phyloP scores from a whole-genome alignment of 2,113 vertebrate genomes.

The Siniperca chuatsi region DNA sequence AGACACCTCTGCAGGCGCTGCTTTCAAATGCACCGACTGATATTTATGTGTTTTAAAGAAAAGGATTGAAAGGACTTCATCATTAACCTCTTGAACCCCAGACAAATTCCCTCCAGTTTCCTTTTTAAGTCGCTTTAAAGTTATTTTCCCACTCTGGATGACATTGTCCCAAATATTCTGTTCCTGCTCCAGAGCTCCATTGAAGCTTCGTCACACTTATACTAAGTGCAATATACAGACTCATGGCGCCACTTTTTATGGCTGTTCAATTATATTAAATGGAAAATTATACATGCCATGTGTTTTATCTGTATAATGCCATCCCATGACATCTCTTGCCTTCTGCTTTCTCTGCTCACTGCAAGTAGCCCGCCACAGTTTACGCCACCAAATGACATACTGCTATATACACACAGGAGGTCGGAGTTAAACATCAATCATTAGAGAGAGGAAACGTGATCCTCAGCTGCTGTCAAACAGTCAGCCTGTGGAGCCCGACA shows the following conservation, averaged over 20 bases:
- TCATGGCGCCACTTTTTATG: neutral
- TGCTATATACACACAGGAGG: slow-evolving; percentile 46
- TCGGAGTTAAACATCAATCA: slow-evolving; percentile 28
- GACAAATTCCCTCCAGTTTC: neutral
- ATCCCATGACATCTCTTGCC: slow-evolving; percentile 15
- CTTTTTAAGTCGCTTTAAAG: neutral
- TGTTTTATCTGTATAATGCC: slow-evolving; percentile 6
- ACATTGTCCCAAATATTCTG: neutral
- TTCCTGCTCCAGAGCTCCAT: neutral
- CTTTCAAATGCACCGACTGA: neutral
- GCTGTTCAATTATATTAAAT: slow-evolving; percentile 1
- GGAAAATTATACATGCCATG: neutral
- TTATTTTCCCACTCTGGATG: neutral
- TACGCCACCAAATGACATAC: slow-evolving; percentile 34
- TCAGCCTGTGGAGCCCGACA: neutral
- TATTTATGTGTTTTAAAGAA: slow-evolving; percentile 8
- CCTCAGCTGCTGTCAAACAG: slow-evolving; percentile 48
- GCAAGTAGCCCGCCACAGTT: slow-evolving; percentile 33
- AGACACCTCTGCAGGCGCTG: neutral
- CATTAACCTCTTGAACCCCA: slow-evolving; percentile 7
- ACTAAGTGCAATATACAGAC: neutral
- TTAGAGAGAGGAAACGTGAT: slow-evolving; percentile 25
- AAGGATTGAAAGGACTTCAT: neutral
- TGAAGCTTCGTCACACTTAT: slow-evolving; percentile 13
- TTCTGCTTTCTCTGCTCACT: slow-evolving; percentile 1